These are phyloP conservation scores for Lithophane ornitopus DNA, from an alignment of 2,888 invertebrate genomes.

Conservation along the genomic window DNA sequence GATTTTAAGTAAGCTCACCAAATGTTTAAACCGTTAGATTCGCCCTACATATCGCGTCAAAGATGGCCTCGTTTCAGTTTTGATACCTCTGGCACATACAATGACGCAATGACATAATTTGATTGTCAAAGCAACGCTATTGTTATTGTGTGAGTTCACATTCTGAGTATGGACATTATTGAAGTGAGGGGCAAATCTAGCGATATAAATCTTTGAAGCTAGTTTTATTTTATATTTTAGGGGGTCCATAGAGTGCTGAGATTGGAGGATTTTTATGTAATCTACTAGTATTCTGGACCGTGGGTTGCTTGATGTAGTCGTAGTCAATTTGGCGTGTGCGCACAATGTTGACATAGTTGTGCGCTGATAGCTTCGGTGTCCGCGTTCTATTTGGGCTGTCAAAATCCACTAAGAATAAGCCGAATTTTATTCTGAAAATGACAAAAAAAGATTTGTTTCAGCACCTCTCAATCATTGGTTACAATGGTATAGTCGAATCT, in stretches of 20 bases:
- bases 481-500: background rate
- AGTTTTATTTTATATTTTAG: background rate
- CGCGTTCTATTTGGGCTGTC: conserved; percentile 81
- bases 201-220: background rate
- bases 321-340: conserved; percentile 80
- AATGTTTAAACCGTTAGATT: background rate
- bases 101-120: background rate
- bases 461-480: background rate
- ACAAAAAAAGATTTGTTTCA: background rate
- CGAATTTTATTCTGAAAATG: conserved; percentile 84
- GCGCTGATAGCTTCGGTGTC: conserved; percentile 85
- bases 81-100: background rate
- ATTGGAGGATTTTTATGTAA: background rate
- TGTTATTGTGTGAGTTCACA: background rate
- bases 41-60: background rate
- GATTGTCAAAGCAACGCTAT: background rate
- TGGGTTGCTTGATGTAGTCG: conserved; percentile 74
- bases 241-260: background rate
- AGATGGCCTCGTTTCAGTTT: background rate
- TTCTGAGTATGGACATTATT: background rate
- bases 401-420: conserved; percentile 86
- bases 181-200: background rate
- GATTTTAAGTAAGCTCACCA: background rate
- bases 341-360: conserved; percentile 83
- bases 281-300: background rate